These are phyloP conservation scores for Drosophila murphyi DNA, from an alignment of 1,140 invertebrate genomes.

Conservation along the genomic window DNA sequence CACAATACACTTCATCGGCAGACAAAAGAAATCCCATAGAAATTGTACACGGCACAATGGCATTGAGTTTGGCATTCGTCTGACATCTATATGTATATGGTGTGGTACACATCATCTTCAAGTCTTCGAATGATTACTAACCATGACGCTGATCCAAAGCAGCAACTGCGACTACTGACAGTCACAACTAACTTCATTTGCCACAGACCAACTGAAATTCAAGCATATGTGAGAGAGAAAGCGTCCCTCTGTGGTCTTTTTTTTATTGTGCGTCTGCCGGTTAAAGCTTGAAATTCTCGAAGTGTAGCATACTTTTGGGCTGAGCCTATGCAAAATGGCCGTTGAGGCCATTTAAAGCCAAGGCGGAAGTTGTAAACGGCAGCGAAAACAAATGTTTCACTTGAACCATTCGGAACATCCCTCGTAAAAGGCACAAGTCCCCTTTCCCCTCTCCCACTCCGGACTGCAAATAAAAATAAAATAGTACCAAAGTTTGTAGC, in stretches of 20 bases:
- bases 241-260: conserved; percentile 1
- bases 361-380: conserved; percentile 69
- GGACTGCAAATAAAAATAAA: conserved; percentile 44
- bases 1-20: conserved; percentile 18
- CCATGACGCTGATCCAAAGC: conserved; percentile 11
- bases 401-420: conserved; percentile 63
- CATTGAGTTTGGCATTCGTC: conserved; percentile 7
- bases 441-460: not conserved
- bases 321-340: conserved; percentile 35
- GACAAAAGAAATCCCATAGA: conserved; percentile 40
- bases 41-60: conserved; percentile 31
- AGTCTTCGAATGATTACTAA: conserved; percentile 25
- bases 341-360: conserved; percentile 44
- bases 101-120: conserved; percentile 21
- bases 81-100: conserved; percentile 2
- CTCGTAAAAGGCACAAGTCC: conserved; percentile 43
- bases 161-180: not conserved
- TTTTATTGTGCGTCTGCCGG: conserved; percentile 16
- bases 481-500: conserved; percentile 62
- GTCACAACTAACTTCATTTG: conserved; percentile 24
- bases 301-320: conserved; percentile 47
- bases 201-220: conserved; percentile 16
- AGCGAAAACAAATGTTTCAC: conserved; percentile 71
- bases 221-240: conserved; percentile 21
- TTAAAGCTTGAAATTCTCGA: conserved; percentile 42